Base-by-base conservation (phyloP, 2,113 vertebrate genomes). In the Microcebus griseorufus region DNA sequence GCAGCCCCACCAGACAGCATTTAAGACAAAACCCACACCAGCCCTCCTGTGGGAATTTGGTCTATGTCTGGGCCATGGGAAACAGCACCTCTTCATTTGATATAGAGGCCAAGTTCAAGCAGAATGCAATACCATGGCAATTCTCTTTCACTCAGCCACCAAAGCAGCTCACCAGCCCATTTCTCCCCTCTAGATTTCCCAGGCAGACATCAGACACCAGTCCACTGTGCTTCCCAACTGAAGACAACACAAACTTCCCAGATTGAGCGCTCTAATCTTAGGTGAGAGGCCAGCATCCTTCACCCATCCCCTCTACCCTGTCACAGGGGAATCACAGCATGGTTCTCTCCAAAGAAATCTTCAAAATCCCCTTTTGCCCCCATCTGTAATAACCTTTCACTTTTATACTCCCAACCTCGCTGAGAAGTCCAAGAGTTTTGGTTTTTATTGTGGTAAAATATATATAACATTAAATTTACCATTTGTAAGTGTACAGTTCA, bases 61-160 rank as follows among this genome's bases (percentile, higher is more conserved):
- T 67, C 9, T 6, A 45, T 2, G 3, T 55, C 0, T 16, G 53
- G 69, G 37, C 67, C 8, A 6, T 1, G 1, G 82, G 32, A 45
- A 88, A 90, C 23, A 14, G 37, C 12, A 48, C 25, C 72, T 58
- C 84, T 81, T 60, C 60, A 58, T 58, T 32, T 70, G 78, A 70
- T 32, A 64, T 17, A 85, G 29, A 84, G 34, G 23, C 12, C 8
- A 34, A 5, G 34, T 58, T 85, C 22, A 89, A 79, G 48, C 12
- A 69, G 48, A 51, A 65, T 0, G 1, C 32, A 34, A 20, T 14
- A 53, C 42, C 8, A 37, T 3, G 16, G 8, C 11, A 6, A 18
- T 60, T 67, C 67, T 22, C 14, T 4, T 29, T 48, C 25, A 75
- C 60, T 2, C 3, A 3, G 80, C 12, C n/a, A 9, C 32, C 27